Evolutionary conservation across 2,888 invertebrate species (phyloP).

Genomic region (Pogonocherus hispidulus): DNA sequence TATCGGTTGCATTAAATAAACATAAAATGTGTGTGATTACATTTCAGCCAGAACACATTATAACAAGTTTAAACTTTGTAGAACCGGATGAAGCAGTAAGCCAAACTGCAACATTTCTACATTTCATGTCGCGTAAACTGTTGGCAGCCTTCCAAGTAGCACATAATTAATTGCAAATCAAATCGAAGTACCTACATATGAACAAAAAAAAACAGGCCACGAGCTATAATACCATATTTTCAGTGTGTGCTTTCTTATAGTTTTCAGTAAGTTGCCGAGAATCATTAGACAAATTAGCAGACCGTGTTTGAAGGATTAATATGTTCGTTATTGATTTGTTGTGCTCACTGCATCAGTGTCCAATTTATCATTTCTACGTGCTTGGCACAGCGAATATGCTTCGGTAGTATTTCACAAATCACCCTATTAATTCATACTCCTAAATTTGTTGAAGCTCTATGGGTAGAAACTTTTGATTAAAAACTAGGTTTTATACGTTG

Average conservation of each 20-base stretch:
- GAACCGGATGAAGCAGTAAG: not conserved
- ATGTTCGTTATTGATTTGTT: constrained; percentile 13
- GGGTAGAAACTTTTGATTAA: not conserved
- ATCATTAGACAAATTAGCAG: constrained; percentile 8
- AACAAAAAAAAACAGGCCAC: not conserved
- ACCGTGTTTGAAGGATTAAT: constrained; percentile 8
- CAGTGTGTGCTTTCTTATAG: not conserved
- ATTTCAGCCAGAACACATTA: not conserved
- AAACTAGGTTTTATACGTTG: not conserved
- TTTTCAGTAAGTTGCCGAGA: constrained; percentile 6
- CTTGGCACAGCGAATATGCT: not conserved
- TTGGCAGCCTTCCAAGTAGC: not conserved
- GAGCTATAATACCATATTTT: constrained; percentile 1
- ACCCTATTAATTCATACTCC: not conserved
- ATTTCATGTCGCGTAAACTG: not conserved
- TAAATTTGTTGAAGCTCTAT: too few relatives aligned
- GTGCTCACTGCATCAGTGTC: constrained; percentile 9
- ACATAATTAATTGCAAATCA: not conserved
- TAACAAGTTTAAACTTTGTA: not conserved
- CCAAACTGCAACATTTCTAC: not conserved
- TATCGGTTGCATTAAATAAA: not conserved
- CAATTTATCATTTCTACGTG: constrained; percentile 9
- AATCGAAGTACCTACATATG: not conserved
- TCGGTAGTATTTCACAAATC: constrained; percentile 10
- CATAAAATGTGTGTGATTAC: not conserved